These are phyloP conservation scores for Amphilophus citrinellus DNA, from an alignment of 2,113 vertebrate species.

Conservation along the genomic window DNA sequence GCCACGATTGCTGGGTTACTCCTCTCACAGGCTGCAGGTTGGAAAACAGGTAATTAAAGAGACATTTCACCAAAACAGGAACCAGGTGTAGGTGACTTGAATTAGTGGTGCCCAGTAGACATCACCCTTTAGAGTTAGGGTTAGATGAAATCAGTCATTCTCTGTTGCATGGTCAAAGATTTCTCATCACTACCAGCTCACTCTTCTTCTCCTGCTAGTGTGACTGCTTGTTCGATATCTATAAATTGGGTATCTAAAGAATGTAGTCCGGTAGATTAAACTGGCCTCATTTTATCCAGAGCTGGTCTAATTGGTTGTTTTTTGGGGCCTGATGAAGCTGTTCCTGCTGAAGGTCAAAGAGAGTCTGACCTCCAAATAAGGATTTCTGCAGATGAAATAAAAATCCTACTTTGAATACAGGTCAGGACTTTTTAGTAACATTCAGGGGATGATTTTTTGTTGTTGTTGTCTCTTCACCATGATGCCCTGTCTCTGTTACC, in stretches of 20 bases:
- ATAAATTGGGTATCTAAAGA: background rate
- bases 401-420: background rate
- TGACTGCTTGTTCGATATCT: background rate
- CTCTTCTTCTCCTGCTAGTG: background rate
- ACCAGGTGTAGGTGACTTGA: background rate
- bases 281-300: background rate
- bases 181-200: background rate
- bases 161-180: too few relatives aligned
- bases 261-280: background rate
- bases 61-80: background rate
- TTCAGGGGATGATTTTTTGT: background rate
- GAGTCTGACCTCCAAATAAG: background rate
- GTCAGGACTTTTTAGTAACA: background rate
- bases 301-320: background rate
- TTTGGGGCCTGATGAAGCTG: background rate
- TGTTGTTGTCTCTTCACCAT: background rate
- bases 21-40: conserved; percentile 87
- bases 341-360: background rate
- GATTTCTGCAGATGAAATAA: background rate
- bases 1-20: conserved; percentile 82
- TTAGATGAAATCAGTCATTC: background rate
- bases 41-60: background rate
- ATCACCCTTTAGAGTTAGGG: background rate
- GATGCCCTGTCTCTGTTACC: conserved; percentile 71
- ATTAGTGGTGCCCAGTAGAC: background rate